Conservation (phyloP, 2,888 invertebrate genomes). For the Cotesia congregata region DNA sequence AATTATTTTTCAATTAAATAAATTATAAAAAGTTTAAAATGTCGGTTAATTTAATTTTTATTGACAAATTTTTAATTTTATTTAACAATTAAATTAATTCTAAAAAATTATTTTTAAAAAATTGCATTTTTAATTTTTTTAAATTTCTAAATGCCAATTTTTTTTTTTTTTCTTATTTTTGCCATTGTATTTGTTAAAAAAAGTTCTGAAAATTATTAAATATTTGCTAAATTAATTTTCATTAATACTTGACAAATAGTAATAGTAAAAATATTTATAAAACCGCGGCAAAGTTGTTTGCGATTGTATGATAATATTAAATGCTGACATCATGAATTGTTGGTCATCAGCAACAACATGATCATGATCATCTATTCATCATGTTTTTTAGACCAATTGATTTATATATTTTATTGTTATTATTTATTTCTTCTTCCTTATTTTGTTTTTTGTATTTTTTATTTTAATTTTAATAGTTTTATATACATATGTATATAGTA, state of each 20-base stretch:
- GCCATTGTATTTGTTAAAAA: too few relatives aligned
- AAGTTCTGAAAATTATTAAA: too few relatives aligned
- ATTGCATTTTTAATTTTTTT: too few relatives aligned
- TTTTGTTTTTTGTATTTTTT: not conserved
- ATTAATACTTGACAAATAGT: not conserved
- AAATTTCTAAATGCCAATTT: too few relatives aligned
- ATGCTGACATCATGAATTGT: not conserved
- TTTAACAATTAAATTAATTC: too few relatives aligned
- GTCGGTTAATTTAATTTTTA: too few relatives aligned
- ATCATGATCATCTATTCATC: not conserved
- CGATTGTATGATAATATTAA: not conserved
- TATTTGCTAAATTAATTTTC: too few relatives aligned
- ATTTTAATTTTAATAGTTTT: not conserved
- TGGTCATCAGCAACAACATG: not conserved
- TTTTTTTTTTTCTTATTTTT: too few relatives aligned
- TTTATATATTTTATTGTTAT: not conserved
- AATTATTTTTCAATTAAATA: too few relatives aligned
- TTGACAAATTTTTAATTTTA: too few relatives aligned
- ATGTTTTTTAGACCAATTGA: not conserved
- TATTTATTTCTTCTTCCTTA: not conserved
- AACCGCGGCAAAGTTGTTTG: not conserved
- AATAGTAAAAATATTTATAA: not conserved
- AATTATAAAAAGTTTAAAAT: too few relatives aligned
- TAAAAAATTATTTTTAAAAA: too few relatives aligned
- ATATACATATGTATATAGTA: constrained; percentile 7